Evolutionary conservation across 2,888 invertebrate genomes (phyloP).

Genomic region (Epsilonema sp.): DNA sequence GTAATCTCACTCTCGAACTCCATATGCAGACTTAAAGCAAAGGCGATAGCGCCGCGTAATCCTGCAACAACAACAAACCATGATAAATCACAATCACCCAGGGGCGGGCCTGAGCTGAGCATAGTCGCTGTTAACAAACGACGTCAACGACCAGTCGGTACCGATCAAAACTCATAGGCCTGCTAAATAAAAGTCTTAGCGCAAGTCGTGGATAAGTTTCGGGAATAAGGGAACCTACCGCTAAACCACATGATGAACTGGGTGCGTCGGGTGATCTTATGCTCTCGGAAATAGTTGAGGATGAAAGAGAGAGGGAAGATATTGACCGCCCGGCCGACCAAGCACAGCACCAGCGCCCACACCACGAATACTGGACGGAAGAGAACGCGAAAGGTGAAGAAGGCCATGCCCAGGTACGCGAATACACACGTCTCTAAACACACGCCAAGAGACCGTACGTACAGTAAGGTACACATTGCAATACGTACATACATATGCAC

Average conservation of each 20-base stretch:
- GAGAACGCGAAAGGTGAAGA: constrained; percentile 80
- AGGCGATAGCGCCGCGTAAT: constrained; percentile 85
- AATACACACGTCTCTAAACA: constrained; percentile 76
- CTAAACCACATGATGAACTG: constrained; percentile 99
- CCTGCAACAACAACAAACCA: no score
- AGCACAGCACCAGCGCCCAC: constrained; percentile 73
- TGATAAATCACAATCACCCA: no score
- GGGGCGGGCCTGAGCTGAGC: no score
- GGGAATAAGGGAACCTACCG: no score
- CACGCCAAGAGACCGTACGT: neutral
- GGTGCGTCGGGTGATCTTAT: constrained; percentile 94
- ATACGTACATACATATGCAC: no score
- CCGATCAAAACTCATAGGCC: no score
- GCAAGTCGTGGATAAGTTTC: no score
- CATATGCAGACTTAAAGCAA: constrained; percentile 83
- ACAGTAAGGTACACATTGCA: no score
- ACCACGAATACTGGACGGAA: constrained; percentile 69
- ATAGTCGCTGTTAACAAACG: no score
- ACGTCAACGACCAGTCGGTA: no score
- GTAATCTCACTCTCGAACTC: constrained; percentile 71
- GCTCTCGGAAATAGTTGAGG: constrained; percentile 84
- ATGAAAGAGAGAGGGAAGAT: constrained; percentile 83
- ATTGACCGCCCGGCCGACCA: constrained; percentile 81
- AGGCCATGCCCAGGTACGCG: constrained; percentile 81
- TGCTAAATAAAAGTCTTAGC: no score